A percentile compares a stretch with the other conserved stretches of the same genome.
Evolutionary conservation across 1,140 invertebrate species (phyloP).

Genomic region (Brachionus manjavacas): DNA sequence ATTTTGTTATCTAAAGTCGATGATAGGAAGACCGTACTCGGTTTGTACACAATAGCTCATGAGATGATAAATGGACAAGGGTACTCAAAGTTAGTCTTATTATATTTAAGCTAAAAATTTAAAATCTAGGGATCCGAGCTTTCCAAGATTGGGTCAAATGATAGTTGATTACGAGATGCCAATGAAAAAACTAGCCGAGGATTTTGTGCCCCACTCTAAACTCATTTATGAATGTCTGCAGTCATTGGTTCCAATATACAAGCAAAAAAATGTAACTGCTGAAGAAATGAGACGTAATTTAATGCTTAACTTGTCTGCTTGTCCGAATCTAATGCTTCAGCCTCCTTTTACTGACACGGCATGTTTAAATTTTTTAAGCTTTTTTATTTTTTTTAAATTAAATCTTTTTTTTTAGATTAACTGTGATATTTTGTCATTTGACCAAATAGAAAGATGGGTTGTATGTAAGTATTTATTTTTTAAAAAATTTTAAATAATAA

Average conservation of each 20-base stretch:
- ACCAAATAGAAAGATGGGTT: slow-evolving; percentile 91
- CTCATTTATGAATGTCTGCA: slow-evolving; percentile 28
- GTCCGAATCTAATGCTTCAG: slow-evolving; percentile 81
- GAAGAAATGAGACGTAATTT: background rate
- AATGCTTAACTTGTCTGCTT: slow-evolving; percentile 72
- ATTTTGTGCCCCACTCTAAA: slow-evolving; percentile 89
- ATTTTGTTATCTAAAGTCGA: slow-evolving; percentile 90
- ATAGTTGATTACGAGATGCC: slow-evolving; percentile 95
- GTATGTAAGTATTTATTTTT: slow-evolving; percentile 64
- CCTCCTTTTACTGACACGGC: slow-evolving; percentile 13
- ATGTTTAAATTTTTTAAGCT: slow-evolving; percentile 26
- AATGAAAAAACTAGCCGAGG: slow-evolving; percentile 88
- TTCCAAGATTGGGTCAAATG: slow-evolving; percentile 89
- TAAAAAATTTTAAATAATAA: no score
- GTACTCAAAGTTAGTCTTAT: slow-evolving; percentile 48
- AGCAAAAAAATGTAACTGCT: slow-evolving; percentile 32
- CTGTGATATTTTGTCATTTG: slow-evolving; percentile 91
- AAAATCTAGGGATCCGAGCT: slow-evolving; percentile 71
- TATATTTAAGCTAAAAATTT: background rate
- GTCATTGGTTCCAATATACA: slow-evolving; percentile 29
- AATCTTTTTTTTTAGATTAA: slow-evolving; percentile 65
- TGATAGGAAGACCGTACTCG: slow-evolving; percentile 91
- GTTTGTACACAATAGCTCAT: slow-evolving; percentile 92
- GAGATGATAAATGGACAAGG: slow-evolving; percentile 85
- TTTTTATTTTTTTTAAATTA: background rate